Percentiles rank a stretch among this genome's conserved stretches.
phyloP scores from a whole-genome alignment of 2,888 invertebrate genomes.

The Molorchus minor region DNA sequence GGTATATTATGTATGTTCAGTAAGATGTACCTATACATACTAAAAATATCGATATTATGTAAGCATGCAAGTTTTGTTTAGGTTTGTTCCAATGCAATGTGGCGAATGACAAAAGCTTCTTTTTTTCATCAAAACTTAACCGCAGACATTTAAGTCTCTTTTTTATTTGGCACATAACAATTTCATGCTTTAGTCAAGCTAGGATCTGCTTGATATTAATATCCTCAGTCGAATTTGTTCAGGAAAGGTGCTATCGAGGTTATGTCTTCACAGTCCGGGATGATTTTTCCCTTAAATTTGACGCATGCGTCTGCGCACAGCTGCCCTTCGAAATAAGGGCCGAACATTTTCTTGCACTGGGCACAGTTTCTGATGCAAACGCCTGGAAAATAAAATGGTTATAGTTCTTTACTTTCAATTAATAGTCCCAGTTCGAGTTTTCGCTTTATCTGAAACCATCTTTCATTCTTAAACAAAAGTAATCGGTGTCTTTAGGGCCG shows the following conservation, averaged over 20 bases:
- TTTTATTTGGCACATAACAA: neutral
- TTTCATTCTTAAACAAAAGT: too few species aligned
- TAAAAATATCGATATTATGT: too few species aligned
- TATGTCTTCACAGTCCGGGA: conserved; percentile 86
- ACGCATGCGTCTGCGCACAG: conserved; percentile 87
- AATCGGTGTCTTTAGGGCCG: too few species aligned
- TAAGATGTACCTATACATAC: too few species aligned
- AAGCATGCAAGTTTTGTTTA: too few species aligned
- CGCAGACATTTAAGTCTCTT: too few species aligned
- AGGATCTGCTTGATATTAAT: neutral
- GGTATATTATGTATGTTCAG: too few species aligned
- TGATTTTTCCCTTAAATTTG: conserved; percentile 82
- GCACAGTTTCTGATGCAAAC: conserved; percentile 88
- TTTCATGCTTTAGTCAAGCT: neutral
- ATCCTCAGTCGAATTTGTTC: conserved; percentile 65
- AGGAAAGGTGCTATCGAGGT: conserved; percentile 83
- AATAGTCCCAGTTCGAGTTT: too few species aligned
- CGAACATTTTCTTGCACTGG: conserved; percentile 89
- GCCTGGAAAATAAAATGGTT: conserved; percentile 60
- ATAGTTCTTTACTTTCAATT: neutral
- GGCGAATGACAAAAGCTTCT: too few species aligned
- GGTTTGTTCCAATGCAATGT: too few species aligned
- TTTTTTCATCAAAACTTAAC: too few species aligned
- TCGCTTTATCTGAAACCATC: too few species aligned
- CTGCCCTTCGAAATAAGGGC: conserved; percentile 85